A percentile compares a stretch with the other conserved stretches of the same genome.
phyloP scores from a whole-genome alignment of 1,140 invertebrate genomes.

The Adelges cooleyi region DNA sequence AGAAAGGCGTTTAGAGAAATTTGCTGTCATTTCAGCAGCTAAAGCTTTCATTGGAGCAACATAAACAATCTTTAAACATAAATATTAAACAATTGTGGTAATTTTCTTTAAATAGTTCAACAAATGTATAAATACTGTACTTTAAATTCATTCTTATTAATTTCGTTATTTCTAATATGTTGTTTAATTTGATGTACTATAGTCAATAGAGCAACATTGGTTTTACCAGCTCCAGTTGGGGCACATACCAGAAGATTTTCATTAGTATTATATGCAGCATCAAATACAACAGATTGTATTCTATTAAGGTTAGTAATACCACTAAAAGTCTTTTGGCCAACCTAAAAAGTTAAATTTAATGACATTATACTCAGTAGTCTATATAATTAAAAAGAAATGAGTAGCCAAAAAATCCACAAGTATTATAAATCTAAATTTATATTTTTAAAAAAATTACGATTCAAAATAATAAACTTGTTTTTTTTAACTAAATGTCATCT shows the following conservation, averaged over 20 bases:
- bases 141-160: constrained; percentile 89
- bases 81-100: neutral
- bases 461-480: no score
- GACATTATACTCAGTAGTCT: no score
- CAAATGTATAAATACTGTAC: constrained; percentile 38
- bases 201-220: constrained; percentile 91
- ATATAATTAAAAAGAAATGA: no score
- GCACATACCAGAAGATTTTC: constrained; percentile 95
- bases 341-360: no score
- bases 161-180: constrained; percentile 63
- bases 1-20: constrained; percentile 71
- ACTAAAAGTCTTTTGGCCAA: constrained; percentile 75
- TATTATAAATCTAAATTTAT: no score
- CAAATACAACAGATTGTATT: constrained; percentile 93
- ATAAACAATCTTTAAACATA: constrained; percentile 73
- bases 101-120: neutral
- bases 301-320: constrained; percentile 78
- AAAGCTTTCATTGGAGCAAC: constrained; percentile 99
- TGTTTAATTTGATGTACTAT: constrained; percentile 82
- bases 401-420: no score
- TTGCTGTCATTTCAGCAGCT: constrained; percentile 94
- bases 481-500: no score
- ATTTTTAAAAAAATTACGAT: no score
- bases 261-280: constrained; percentile 89
- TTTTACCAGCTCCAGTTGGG: constrained; percentile 94